Evolutionary conservation across 2,113 vertebrate species (phyloP), one percentile per base, ranked within the genome.

Genomic region (Corvus cornix): DNA sequence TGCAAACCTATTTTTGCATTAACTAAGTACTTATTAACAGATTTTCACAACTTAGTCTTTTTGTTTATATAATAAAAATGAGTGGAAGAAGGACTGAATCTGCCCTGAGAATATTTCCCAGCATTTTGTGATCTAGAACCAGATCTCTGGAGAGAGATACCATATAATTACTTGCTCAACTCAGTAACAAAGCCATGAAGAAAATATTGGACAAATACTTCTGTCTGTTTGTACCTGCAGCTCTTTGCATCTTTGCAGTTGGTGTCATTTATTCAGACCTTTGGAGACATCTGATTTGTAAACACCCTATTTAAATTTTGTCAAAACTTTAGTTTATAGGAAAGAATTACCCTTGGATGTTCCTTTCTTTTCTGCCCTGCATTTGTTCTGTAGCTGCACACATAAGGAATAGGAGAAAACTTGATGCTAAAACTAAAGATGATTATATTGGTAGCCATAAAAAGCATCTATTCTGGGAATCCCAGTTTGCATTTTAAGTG

Each of bases 301-400:
- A 76, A 79, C 28, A 60, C 5, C 3, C 4, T 49, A 51, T 68
- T 62, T 67, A 76, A 70, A 66, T 87, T 70, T 68, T 55, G 5
- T 53, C 28, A 63, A 68, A 91, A 75, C 33, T 59, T 88, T 80
- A 33, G 4, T 20, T 85, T 87, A 56, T 66, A 63, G 33, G 55
- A 75, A 91, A 63, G 28, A 64, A 75, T 64, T 33, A 69, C 10
- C 9, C 10, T 35, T 51, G 33, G 15, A 72, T 91, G 11, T 69
- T 62, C 30, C 20, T 69, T 73, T 64, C 8, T 18, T 52, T 11
- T 43, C 22, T 1, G 0, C 11, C 13, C 21, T 9, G 5, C 20
- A 39, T 22, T 58, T 82, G 17, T 80, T 84, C 56, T 41, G 39
- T 33, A 43, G 30, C 33, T 87, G 48, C 31, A 69, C 7, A 44